Conservation (phyloP, 2,797 vertebrate species). For the Parauchenoglanis ngamensis region DNA sequence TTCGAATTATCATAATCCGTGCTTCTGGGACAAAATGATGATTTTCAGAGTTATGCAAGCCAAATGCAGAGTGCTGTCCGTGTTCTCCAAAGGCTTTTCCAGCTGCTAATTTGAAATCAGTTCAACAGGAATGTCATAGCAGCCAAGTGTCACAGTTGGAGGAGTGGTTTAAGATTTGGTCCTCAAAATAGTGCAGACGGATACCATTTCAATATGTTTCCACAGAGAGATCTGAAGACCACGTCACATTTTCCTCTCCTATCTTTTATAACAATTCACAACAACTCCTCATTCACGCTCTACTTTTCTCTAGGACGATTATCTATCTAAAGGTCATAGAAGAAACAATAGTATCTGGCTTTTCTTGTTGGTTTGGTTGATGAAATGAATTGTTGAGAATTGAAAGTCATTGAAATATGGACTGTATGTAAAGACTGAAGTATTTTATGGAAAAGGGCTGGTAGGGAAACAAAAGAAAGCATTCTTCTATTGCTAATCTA, state of each 20-base stretch:
- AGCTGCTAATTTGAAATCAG: slow-evolving; percentile 41
- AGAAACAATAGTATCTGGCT: slow-evolving; percentile 7
- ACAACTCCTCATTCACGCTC: slow-evolving; percentile 1
- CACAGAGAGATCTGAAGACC: slow-evolving; percentile 13
- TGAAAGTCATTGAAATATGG: neutral
- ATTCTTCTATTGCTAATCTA: neutral
- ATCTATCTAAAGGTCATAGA: neutral
- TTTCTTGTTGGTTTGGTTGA: neutral
- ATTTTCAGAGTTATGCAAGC: slow-evolving; percentile 24
- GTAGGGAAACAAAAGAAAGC: slow-evolving; percentile 12
- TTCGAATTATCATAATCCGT: slow-evolving; percentile 27
- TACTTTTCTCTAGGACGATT: neutral
- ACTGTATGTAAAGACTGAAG: neutral
- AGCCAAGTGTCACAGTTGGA: slow-evolving; percentile 21
- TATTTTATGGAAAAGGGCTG: neutral
- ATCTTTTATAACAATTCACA: slow-evolving; percentile 19
- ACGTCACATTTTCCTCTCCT: slow-evolving; percentile 15
- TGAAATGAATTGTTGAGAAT: slow-evolving; percentile 5
- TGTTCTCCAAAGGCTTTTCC: slow-evolving; percentile 20
- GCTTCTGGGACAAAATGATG: slow-evolving; percentile 22
- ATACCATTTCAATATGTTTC: slow-evolving; percentile 1
- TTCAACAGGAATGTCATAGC: slow-evolving; percentile 27
- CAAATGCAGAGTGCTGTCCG: slow-evolving; percentile 27
- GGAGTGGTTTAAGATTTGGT: slow-evolving; percentile 19
- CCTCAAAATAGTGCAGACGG: slow-evolving; percentile 9